Base-by-base conservation (phyloP, 92 coral and sea anemone genomes). In the Palythoa caribaeorum region DNA sequence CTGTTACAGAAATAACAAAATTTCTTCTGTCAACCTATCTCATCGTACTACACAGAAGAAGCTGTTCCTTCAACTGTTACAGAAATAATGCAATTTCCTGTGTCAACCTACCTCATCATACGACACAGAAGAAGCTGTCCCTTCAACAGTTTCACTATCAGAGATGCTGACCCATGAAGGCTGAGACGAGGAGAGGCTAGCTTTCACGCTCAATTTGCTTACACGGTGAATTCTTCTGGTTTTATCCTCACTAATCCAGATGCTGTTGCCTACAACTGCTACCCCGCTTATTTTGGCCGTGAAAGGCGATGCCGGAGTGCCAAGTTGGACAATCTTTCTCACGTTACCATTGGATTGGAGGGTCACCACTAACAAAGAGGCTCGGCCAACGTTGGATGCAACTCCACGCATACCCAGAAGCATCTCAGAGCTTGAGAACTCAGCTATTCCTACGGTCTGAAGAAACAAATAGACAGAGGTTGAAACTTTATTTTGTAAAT, bases 391-490 rank as follows among this genome's bases (percentile, higher is more conserved):
- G 78, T 92, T 94, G 0, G 85, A 84, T 11, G 97, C 89, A 12
- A 97, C 97, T 4, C 99, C 99, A 36, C 94, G 93, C 99, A 97
- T 95, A 71, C 96, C 99, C 9, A 97, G 96, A 17, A 97, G 16
- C 80, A 91, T 88, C 78, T 95, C 97, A 52, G 93, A 77, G 1
- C 80, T 74, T 11, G 98, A 95, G 50, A 97, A 76, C 78, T 91
- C 88, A 3, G 95, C 93, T 53, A 95, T 94, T 16, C 97, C 93
- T 71, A 93, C 96, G 47, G 86, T 81, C 86, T 81, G 20, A 36
- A 70, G 17, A 9, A 4, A 12, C 20, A 28, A 28, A 28, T 0
- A 28, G 28, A 35, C 3, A 60, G 9, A 28, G 6, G 50, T 37
- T 16, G 1, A 15, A 28, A 28, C 28, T 28, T 28, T 28, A n/a